Evolutionary conservation across 2,113 vertebrate genomes (phyloP), one percentile per base, ranked within the genome.

Genomic region (Herpailurus yagouaroundi): DNA sequence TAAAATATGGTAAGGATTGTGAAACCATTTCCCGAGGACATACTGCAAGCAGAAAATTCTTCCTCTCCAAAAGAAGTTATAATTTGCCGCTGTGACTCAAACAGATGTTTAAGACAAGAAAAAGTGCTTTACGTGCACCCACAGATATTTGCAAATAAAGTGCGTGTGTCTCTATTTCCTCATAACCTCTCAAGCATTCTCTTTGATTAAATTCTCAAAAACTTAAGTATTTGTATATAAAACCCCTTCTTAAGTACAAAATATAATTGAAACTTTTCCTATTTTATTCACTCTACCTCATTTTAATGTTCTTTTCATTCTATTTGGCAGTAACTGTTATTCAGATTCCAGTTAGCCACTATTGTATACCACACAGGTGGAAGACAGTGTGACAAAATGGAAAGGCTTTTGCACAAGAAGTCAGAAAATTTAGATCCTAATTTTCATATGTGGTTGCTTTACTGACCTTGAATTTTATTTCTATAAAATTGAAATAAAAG

Each of bases 1-100:
- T 97, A 91, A 97, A 97, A 80, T 92, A 92, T 23, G n/a, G 41
- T 88, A 95, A 95, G 64, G 92, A 97, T 97, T 97, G 64, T 96
- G 83, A 96, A 97, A 93, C 48, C 29, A 68, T 98, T 90, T 95
- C 73, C 95, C 16, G 5, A 97, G 52, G 84, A 45, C 84, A 90
- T 92, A 94, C 71, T 97, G 64, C 87, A 95, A 80, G 66, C 89
- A 96, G 74, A 83, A 97, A 83, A 97, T 84, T 97, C 84, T 94
- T 97, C 76, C 45, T 93, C 50, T 97, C 86, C 84, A 76, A 83
- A 94, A 81, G 87, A 97, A 97, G 87, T 93, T 97, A 18, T 50
- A 94, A 96, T 97, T 96, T 97, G 80, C 21, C n/a, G 64, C 74
- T 92, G 76, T 95, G 92, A 97, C 69, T 95, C 84, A 97, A 95